Base-by-base conservation (phyloP, 2,888 invertebrate genomes). In the Conistra vaccinii region DNA sequence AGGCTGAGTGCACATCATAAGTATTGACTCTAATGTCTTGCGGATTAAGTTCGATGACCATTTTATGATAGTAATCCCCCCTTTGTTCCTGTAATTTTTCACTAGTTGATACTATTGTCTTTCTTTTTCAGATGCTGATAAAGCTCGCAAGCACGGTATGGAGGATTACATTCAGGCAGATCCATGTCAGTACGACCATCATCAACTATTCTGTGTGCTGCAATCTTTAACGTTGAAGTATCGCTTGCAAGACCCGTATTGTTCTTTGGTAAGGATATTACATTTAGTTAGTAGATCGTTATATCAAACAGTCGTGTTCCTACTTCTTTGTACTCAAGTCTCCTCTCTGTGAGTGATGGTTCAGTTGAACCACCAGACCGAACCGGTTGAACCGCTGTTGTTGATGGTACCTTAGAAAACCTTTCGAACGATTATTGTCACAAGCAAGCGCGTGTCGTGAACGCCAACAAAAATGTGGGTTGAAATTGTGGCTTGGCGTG, bases 121-220 rank as follows among this genome's bases (percentile, higher is more conserved):
- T 29, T 48, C 10, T 32, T 65, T 93, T 94, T 45, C 93, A 98
- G 99, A 99, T 96, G 98, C 99, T 66, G 99, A 99, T 92, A 98
- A 99, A 93, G 99, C 99, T 53, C 97, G 99, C 75, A 99, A 99
- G 93, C 99, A 99, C 93, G 99, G 99, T 63, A 99, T 99, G 99
- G 99, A 99, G 93, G 99, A 99, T 95, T 99, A 98, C 94, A 99
- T 99, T 89, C 99, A 99, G 91, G 99, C 99, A n/a, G 99, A 99
- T 96, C 99, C 99, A 1, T 99, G 99, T 94, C 98, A 98, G 94
- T 99, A 99, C 95, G 99, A 99, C 91, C 99, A 99, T 93, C 99
- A 99, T 79, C 97, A 98, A 84, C 96, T 99, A 75, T 99, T 99
- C 96, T 98, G 98, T 93, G 97, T 98, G 83, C 97, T 99, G 72